Evolutionary conservation across 2,113 vertebrate genomes (phyloP), one percentile per base, ranked within the genome.

Genomic region (Tinamus guttatus): DNA sequence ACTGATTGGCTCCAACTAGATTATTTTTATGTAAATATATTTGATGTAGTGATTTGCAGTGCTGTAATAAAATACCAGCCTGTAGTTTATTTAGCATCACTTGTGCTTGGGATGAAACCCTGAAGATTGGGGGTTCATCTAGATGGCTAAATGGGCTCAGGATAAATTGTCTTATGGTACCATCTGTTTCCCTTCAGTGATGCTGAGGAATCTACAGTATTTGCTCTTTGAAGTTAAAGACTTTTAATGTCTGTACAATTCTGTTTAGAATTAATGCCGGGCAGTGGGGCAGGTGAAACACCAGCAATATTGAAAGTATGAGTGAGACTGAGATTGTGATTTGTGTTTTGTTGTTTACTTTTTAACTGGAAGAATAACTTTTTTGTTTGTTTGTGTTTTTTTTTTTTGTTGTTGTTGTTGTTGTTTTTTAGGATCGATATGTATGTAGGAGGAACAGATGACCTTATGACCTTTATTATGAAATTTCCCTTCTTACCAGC

Each of bases 401-500:
- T 41, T 41, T 11, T 41, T 41, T 41, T 41, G 10, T 41, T 41
- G n/a, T 41, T 41, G 10, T 41, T 41, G 11, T 87, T 95, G 60
- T 9, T 92, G 10, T 49, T 9, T 94, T 94, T 54, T 74, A 99
- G 99, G 97, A 98, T 99, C 96, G 98, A 99, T 96, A 98, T 98
- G 98, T 99, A 98, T 80, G 92, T 97, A 51, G 99, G 99, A 86
- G 99, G 98, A 81, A 85, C 97, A 3, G 95, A 96, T 4, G 99
- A 99, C 56, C 96, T 98, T 18, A 98, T 99, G 98, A 97, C 97
- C 18, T 96, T 99, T 96, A 89, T 99, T 7, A 78, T 99, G 84
- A 17, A 89, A 0, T 94, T 97, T 54, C 96, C 97, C 24, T 99
- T 99, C 93, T 73, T 92, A 20, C 32, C 96, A 0, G 81, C 95